Evolutionary conservation across 2,113 vertebrate genomes (phyloP), one percentile per base, ranked within the genome.

Genomic region (Seriola dumerili): DNA sequence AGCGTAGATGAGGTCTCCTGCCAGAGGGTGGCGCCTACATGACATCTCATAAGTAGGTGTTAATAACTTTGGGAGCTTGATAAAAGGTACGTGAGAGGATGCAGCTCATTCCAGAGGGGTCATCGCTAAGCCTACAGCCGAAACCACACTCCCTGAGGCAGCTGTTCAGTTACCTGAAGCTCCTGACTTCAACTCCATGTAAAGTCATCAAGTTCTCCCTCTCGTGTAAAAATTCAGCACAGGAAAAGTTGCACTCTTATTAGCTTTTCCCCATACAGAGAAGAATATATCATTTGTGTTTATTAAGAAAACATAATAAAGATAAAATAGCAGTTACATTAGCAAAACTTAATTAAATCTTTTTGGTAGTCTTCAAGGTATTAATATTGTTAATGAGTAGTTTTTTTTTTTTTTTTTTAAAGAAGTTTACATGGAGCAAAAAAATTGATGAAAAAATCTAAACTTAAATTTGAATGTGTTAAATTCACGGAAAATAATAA

Each of bases 11-110:
- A 80, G 66, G 66, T 58, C 14, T 83, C 69, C 79, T 14, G 78
- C 92, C 95, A 94, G 91, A 79, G 84, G 94, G 91, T 91, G 94
- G 95, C 92, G 93, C 94, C 91, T 88, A 75, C 34, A 87, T 65
- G 87, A 91, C 91, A 91, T 84, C 36, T 68, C 82, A 85, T 52
- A 63, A 81, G 71, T 80, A 69, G 76, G 81, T 50, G 57, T 73
- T 55, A 81, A 89, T 91, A 75, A 79, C 50, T 54, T 23, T 32
- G 58, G 73, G 64, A 80, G 61, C 66, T 79, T 84, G 58, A 72
- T 73, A 65, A 90, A 54, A 89, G 54, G 38, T 75, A 81, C 14
- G 14, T 0, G 7, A 72, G 57, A 75, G 23, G 57, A 66, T 76
- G 80, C 3, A 11, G 23, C 29, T 23, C 68, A 73, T 83, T 83